Percentiles rank a stretch among this genome's conserved stretches.
phyloP scores from a whole-genome alignment of 1,140 invertebrate genomes.

The Drosophila ohnishii region DNA sequence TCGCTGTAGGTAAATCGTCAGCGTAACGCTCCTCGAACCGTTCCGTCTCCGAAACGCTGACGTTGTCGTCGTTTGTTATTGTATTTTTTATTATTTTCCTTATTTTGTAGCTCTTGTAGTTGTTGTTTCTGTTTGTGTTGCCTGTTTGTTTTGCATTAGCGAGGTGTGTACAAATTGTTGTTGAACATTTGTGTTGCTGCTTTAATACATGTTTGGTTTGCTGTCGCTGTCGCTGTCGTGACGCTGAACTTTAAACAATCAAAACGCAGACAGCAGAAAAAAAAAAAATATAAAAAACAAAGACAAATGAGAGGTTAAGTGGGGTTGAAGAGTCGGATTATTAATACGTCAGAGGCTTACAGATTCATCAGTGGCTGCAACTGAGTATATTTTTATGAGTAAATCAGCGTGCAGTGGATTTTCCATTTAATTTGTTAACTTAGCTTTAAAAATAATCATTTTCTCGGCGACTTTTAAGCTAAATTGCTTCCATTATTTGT shows the following conservation, averaged over 20 bases:
- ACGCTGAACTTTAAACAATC: constrained; percentile 38
- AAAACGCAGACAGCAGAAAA: constrained; percentile 16
- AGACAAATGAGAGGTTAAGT: constrained; percentile 41
- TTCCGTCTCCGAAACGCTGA: constrained; percentile 18
- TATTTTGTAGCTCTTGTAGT: neutral
- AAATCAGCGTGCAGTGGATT: neutral
- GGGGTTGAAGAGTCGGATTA: constrained; percentile 21
- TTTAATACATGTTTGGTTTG: constrained; percentile 38
- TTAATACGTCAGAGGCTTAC: neutral
- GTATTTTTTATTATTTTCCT: constrained; percentile 8
- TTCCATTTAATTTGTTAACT: neutral
- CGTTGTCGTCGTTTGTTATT: constrained; percentile 5
- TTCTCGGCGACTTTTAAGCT: neutral
- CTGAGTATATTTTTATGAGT: neutral
- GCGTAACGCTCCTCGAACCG: constrained; percentile 31
- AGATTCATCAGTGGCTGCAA: neutral
- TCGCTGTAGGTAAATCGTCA: constrained; percentile 74
- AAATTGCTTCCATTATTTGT: constrained; percentile 1
- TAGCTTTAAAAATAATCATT: neutral
- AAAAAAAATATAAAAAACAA: neutral
- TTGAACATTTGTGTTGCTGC: constrained; percentile 31
- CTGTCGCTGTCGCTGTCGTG: constrained; percentile 17
- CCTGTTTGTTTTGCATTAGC: constrained; percentile 56
- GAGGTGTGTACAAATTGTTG: constrained; percentile 28
- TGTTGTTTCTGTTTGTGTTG: constrained; percentile 18